These are phyloP conservation scores for Amphiprion ocellaris DNA, from an alignment of 2,113 vertebrate genomes.

Conservation along the genomic window DNA sequence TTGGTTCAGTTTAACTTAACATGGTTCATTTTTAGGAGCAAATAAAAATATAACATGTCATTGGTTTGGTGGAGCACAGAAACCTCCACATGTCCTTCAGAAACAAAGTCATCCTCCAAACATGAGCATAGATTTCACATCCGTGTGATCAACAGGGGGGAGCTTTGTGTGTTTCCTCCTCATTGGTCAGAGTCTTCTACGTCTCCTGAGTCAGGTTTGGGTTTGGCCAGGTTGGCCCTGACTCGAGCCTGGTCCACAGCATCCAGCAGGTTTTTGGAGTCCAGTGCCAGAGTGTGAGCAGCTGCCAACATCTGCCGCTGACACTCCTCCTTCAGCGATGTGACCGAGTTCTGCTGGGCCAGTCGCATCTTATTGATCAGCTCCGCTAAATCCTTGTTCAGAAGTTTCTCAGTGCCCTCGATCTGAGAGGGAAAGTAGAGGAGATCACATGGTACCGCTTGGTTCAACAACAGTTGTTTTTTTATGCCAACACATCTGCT, in stretches of 20 bases:
- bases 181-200: conserved; percentile 66
- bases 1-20: conserved; percentile 5
- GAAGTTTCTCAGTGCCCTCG: conserved; percentile 93
- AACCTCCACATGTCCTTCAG: neutral
- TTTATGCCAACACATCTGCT: too few species aligned
- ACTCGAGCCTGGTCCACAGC: conserved; percentile 95
- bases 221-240: conserved; percentile 86
- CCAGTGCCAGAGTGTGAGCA: conserved; percentile 93
- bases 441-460: neutral
- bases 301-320: conserved; percentile 93
- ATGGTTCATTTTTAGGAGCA: neutral
- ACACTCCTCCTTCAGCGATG: conserved; percentile 92
- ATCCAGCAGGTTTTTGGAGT: conserved; percentile 96
- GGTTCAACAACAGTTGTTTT: too few species aligned
- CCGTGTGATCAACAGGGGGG: neutral
- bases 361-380: conserved; percentile 96
- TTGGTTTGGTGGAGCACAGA: neutral
- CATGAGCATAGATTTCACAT: neutral
- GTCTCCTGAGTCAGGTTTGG: conserved; percentile 78
- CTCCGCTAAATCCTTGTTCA: conserved; percentile 94
- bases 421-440: conserved; percentile 60
- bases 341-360: conserved; percentile 93
- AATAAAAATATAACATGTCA: conserved; percentile 16
- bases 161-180: neutral
- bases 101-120: neutral